phyloP scores from a whole-genome alignment of 2,797 vertebrate genomes.

The Gymnoscopelus microlampas region DNA sequence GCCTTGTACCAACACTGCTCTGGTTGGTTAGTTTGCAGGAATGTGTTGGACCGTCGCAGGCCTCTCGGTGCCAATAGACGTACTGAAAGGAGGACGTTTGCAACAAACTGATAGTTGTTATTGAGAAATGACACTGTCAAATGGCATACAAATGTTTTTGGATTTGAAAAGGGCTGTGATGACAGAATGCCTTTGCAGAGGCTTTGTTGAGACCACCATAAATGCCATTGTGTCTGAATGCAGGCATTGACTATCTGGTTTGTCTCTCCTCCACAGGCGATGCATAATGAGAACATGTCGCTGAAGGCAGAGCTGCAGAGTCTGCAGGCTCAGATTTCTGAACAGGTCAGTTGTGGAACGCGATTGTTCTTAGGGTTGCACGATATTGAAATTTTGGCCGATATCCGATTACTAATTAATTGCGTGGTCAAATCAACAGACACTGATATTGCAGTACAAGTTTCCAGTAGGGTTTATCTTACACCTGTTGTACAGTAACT shows the following conservation, averaged over 20 bases:
- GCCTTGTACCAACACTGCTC: conserved; percentile 17
- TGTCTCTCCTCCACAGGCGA: conserved; percentile 76
- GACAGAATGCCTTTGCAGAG: too few relatives aligned
- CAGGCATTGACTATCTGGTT: background rate
- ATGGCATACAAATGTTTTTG: too few relatives aligned
- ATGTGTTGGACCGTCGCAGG: conserved; percentile 19
- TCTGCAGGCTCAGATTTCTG: conserved; percentile 90
- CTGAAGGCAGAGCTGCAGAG: conserved; percentile 91
- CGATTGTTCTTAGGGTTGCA: background rate
- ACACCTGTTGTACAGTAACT: too few relatives aligned
- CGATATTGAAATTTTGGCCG: too few relatives aligned
- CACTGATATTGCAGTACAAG: too few relatives aligned
- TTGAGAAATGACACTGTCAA: too few relatives aligned
- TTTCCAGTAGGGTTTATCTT: too few relatives aligned
- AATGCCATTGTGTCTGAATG: background rate
- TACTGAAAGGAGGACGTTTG: background rate
- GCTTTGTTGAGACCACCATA: too few relatives aligned
- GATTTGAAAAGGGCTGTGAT: too few relatives aligned
- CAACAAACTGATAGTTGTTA: background rate
- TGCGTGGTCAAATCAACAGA: too few relatives aligned
- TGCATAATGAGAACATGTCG: conserved; percentile 92
- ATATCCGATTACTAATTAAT: too few relatives aligned
- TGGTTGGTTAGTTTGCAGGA: conserved; percentile 40
- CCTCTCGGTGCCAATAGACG: background rate
- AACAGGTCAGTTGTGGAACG: conserved; percentile 83